Conservation (phyloP, 2,113 vertebrate species). For the Porphyrio hochstetteri region DNA sequence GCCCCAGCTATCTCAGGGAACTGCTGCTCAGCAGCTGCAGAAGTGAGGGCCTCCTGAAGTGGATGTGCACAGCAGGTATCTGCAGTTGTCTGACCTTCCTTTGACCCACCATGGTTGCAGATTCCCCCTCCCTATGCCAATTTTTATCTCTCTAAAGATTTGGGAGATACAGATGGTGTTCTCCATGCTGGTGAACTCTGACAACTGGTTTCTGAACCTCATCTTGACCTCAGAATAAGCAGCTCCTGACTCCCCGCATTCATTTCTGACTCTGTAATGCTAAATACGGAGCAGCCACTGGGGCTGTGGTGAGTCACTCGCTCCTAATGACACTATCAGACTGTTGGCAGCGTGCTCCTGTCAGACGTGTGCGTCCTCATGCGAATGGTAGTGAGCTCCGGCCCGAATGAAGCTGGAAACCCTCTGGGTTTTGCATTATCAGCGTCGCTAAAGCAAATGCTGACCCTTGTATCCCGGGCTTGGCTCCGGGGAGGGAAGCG, state of each 20-base stretch:
- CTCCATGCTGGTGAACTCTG: not conserved
- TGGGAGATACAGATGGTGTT: not conserved
- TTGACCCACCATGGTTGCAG: not conserved
- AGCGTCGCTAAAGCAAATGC: not conserved
- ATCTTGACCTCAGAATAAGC: not conserved
- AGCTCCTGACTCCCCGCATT: not conserved
- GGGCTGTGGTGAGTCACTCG: not conserved
- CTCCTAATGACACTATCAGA: not conserved
- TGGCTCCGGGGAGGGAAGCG: not conserved
- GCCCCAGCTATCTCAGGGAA: accelerated
- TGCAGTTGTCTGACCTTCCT: not conserved
- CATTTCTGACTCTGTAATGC: conserved; percentile 12
- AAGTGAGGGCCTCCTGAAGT: not conserved
- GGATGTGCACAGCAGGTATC: not conserved
- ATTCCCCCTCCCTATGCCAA: not conserved
- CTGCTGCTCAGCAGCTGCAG: not conserved
- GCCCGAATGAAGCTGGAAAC: not conserved
- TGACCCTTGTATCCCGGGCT: not conserved
- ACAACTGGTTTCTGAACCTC: not conserved
- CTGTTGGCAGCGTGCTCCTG: not conserved
- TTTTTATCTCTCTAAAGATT: not conserved
- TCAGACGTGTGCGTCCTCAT: accelerated
- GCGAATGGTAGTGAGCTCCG: accelerated
- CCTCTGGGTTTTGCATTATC: not conserved
- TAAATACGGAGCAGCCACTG: not conserved